Evolutionary conservation across 1,140 invertebrate genomes (phyloP).

Genomic region (Bombus turneri): DNA sequence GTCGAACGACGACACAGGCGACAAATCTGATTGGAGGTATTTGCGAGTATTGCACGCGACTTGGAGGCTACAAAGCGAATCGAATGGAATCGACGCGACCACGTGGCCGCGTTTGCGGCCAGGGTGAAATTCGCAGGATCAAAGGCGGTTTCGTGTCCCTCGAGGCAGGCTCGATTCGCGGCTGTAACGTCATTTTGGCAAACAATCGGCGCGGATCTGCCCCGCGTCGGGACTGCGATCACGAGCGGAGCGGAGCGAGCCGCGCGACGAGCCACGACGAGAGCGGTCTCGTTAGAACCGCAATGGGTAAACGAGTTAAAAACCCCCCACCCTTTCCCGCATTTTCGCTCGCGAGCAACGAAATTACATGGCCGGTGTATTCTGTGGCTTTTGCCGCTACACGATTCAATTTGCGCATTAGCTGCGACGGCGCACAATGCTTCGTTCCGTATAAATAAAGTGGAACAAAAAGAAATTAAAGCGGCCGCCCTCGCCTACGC

Average conservation of each 20-base stretch:
- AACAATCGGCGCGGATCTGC: constrained; percentile 32
- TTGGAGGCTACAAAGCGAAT: constrained; percentile 27
- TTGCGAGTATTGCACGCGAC: background rate
- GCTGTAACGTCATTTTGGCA: constrained; percentile 39
- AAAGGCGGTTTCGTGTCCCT: constrained; percentile 45
- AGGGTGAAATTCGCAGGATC: constrained; percentile 26
- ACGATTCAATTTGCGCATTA: constrained; percentile 52
- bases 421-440: constrained; percentile 22
- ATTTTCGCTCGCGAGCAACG: constrained; percentile 40
- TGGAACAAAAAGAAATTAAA: constrained; percentile 42
- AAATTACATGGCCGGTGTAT: constrained; percentile 50
- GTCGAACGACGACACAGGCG: background rate
- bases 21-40: background rate
- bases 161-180: constrained; percentile 14
- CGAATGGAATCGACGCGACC: constrained; percentile 29
- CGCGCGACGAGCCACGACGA: background rate
- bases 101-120: constrained; percentile 20
- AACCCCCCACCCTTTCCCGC: background rate
- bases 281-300: constrained; percentile 42
- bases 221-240: too few species aligned
- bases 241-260: background rate
- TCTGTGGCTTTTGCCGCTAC: constrained; percentile 34
- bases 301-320: constrained; percentile 53
- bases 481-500: background rate
- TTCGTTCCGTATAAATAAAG: constrained; percentile 40